These are phyloP conservation scores for Emberiza fucata DNA, from an alignment of 2,113 vertebrate genomes.

Conservation along the genomic window DNA sequence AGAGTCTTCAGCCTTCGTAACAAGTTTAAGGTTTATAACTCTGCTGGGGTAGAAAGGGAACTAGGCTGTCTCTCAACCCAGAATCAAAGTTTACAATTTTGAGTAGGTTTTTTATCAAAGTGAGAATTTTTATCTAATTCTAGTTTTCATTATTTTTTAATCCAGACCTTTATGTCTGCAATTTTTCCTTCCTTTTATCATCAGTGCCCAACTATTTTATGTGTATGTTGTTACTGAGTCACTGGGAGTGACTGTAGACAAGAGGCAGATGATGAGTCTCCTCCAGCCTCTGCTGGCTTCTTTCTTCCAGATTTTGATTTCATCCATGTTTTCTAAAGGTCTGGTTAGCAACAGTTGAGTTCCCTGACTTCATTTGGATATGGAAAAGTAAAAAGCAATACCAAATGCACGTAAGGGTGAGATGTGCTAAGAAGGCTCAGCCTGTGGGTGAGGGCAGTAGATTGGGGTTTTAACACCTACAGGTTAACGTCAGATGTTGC, in stretches of 20 bases:
- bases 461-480: not conserved
- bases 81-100: not conserved
- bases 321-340: not conserved
- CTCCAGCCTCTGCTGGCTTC: not conserved
- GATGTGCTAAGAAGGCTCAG: not conserved
- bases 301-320: not conserved
- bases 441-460: not conserved
- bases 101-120: not conserved
- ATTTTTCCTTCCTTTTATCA: not conserved
- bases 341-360: not conserved
- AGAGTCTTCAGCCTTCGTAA: not conserved
- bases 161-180: not conserved
- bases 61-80: not conserved
- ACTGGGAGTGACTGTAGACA: not conserved
- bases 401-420: not conserved
- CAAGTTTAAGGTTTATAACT: not conserved
- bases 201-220: not conserved
- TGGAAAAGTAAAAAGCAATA: not conserved
- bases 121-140: not conserved
- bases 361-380: not conserved
- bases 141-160: not conserved
- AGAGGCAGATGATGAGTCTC: not conserved
- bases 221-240: not conserved
- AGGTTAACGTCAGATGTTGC: not conserved
- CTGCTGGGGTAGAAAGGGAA: not conserved